Evolutionary conservation across 2,888 invertebrate genomes (phyloP).

Genomic region (Cabera pusaria): DNA sequence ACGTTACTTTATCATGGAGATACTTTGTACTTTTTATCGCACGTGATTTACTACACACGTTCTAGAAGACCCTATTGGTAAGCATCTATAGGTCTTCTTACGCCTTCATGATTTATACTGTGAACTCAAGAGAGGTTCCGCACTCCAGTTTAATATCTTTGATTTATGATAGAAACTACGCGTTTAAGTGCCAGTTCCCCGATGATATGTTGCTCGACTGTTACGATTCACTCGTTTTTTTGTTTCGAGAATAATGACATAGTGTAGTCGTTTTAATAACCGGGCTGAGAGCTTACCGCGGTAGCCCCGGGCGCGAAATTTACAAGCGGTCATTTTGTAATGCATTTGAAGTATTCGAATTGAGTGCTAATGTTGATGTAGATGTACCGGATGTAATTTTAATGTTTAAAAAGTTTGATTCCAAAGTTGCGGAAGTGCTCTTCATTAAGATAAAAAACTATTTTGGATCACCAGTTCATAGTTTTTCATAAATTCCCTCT

Average conservation of each 20-base stretch:
- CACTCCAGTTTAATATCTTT: slow-evolving; percentile 82
- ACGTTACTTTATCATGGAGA: slow-evolving; percentile 32
- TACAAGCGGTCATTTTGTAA: slow-evolving; percentile 65
- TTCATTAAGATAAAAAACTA: no score
- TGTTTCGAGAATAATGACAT: slow-evolving; percentile 77
- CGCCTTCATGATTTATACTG: slow-evolving; percentile 79
- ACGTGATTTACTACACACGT: slow-evolving; percentile 63
- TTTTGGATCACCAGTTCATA: no score
- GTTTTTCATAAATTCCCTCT: no score
- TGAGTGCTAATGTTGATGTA: slow-evolving; percentile 43
- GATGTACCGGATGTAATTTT: slow-evolving; percentile 31
- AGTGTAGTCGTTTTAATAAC: slow-evolving; percentile 77
- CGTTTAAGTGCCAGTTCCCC: slow-evolving; percentile 76
- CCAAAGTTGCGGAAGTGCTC: no score
- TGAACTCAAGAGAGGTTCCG: slow-evolving; percentile 82
- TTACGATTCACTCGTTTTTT: slow-evolving; percentile 74
- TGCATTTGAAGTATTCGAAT: slow-evolving; percentile 53
- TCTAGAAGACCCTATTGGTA: slow-evolving; percentile 72
- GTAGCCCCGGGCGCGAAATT: slow-evolving; percentile 64
- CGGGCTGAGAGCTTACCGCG: slow-evolving; percentile 50
- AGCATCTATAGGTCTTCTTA: slow-evolving; percentile 68
- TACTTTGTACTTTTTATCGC: slow-evolving; percentile 52
- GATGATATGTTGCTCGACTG: slow-evolving; percentile 78
- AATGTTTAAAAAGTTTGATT: no score
- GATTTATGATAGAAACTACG: slow-evolving; percentile 82